phyloP scores from a whole-genome alignment of 35 echinoderm and acorn worm genomes.

The Diadema setosum region DNA sequence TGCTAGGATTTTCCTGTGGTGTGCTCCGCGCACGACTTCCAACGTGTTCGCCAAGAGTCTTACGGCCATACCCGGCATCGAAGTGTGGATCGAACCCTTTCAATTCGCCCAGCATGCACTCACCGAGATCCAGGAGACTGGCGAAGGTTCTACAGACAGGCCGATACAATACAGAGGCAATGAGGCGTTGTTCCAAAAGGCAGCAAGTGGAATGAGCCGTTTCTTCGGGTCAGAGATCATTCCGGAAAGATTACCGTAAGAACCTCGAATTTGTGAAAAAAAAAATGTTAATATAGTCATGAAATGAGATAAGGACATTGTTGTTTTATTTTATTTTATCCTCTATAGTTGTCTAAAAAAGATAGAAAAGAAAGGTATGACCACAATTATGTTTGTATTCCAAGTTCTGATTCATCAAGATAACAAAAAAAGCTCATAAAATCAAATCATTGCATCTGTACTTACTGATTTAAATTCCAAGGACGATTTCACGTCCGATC shows the following conservation, averaged over 20 bases:
- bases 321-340: too few relatives aligned
- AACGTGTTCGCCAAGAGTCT: background rate
- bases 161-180: background rate
- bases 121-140: background rate
- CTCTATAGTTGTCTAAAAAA: too few relatives aligned
- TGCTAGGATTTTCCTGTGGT: constrained; percentile 3
- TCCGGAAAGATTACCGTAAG: background rate
- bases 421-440: too few relatives aligned
- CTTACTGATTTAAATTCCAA: too few relatives aligned
- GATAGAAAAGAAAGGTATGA: too few relatives aligned
- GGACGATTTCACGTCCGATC: too few relatives aligned
- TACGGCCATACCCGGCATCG: background rate
- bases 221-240: background rate
- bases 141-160: background rate
- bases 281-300: background rate
- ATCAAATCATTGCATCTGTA: too few relatives aligned
- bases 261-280: background rate
- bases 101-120: background rate
- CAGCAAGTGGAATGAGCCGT: background rate
- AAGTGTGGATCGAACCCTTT: background rate
- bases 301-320: too few relatives aligned
- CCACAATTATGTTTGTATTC: too few relatives aligned
- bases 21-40: background rate
- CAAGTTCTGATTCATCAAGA: too few relatives aligned
- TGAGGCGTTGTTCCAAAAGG: background rate